phyloP scores from a whole-genome alignment of 2,797 vertebrate species.

The Pangasius mekongensis region DNA sequence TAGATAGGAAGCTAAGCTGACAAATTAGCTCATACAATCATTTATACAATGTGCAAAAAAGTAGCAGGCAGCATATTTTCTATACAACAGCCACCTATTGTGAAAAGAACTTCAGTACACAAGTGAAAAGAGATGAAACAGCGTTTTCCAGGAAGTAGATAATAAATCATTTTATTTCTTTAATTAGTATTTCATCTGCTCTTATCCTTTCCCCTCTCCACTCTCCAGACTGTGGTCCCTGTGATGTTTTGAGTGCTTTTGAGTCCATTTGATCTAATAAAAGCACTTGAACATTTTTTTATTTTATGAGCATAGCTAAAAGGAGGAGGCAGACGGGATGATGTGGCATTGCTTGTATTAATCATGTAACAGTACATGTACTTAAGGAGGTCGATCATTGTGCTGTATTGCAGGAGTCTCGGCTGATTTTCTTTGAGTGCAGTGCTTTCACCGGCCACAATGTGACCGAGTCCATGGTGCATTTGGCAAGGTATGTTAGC shows the following conservation, averaged over 20 bases:
- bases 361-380: not conserved
- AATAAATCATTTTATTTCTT: not conserved
- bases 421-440: constrained; percentile 89
- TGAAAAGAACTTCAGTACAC: not conserved
- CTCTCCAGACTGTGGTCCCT: constrained; percentile 3
- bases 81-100: constrained; percentile 1
- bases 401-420: constrained; percentile 77
- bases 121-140: not conserved
- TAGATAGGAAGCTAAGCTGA: not conserved
- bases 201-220: constrained; percentile 2
- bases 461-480: constrained; percentile 79
- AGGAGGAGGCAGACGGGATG: not conserved
- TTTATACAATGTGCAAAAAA: not conserved
- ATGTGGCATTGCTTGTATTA: not conserved
- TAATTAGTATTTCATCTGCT: not conserved
- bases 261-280: constrained; percentile 24
- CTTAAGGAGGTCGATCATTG: not conserved
- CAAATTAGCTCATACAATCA: not conserved
- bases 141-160: not conserved
- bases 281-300: constrained; percentile 4
- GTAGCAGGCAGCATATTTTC: not conserved
- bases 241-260: constrained; percentile 49
- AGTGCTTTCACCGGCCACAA: constrained; percentile 87
- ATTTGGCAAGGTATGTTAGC: constrained; percentile 84
- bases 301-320: not conserved